Conservation (phyloP, 2,113 vertebrate genomes). For the Ctenomys sociabilis region DNA sequence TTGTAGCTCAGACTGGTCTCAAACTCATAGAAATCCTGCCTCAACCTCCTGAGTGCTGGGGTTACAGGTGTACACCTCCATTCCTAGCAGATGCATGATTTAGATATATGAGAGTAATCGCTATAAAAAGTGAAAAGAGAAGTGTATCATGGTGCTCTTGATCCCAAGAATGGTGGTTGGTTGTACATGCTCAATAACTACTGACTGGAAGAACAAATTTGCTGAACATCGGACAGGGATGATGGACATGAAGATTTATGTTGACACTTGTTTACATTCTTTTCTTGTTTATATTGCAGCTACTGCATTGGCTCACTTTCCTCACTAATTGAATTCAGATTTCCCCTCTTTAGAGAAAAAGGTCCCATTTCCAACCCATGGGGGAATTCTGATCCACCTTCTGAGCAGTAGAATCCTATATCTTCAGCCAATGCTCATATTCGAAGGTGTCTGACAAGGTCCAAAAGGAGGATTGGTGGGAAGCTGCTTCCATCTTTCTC, state of each 20-base stretch:
- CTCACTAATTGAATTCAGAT: background rate
- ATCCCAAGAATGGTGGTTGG: background rate
- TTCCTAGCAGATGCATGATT: background rate
- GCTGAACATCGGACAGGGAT: background rate
- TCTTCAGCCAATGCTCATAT: background rate
- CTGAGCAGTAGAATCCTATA: background rate
- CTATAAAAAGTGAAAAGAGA: background rate
- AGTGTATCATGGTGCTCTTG: background rate
- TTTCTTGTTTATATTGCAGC: background rate
- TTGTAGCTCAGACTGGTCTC: too few species aligned
- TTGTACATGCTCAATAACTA: background rate
- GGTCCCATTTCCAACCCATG: background rate
- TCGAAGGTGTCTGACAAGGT: background rate
- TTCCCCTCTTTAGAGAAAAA: background rate
- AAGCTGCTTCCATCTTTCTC: background rate
- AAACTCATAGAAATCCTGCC: too few species aligned
- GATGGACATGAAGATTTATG: background rate
- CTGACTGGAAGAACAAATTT: background rate
- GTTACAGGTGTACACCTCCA: too few species aligned
- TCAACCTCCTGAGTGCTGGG: too few species aligned
- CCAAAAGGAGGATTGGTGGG: background rate
- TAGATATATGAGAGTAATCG: background rate
- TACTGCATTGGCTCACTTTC: background rate
- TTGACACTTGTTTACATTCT: background rate
- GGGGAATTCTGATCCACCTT: background rate